Conservation (phyloP, 2,888 invertebrate genomes). For the Orthosia incerta region DNA sequence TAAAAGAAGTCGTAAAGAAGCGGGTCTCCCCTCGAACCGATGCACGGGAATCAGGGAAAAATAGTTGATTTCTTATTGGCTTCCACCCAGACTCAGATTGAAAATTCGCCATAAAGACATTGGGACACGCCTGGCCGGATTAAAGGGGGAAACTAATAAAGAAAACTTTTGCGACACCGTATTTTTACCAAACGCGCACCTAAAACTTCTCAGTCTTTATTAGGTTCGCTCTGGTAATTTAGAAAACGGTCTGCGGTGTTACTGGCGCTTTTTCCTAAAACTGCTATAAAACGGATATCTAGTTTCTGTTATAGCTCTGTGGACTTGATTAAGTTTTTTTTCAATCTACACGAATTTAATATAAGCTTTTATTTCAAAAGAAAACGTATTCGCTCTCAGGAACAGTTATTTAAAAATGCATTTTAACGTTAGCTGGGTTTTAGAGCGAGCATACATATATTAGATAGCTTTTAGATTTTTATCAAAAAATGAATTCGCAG, state of each 20-base stretch:
- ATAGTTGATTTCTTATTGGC: constrained; percentile 91
- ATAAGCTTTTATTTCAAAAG: constrained; percentile 59
- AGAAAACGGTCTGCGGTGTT: constrained; percentile 79
- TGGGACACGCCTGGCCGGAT: constrained; percentile 90
- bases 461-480: constrained; percentile 76
- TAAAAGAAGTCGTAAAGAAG: constrained; percentile 91
- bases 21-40: constrained; percentile 87
- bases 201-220: constrained; percentile 88
- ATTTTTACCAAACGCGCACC: constrained; percentile 89
- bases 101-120: constrained; percentile 91
- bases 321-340: constrained; percentile 78
- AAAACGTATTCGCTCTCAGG: constrained; percentile 45
- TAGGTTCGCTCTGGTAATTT: constrained; percentile 85
- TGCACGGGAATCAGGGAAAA: constrained; percentile 89
- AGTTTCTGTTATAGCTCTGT: constrained; percentile 74
- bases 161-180: constrained; percentile 91
- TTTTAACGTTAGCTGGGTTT: constrained; percentile 70
- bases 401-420: constrained; percentile 57
- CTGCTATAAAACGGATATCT: constrained; percentile 76
- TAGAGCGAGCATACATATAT: constrained; percentile 68
- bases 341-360: constrained; percentile 72
- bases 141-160: constrained; percentile 91
- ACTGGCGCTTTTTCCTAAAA: constrained; percentile 74
- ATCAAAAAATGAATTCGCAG: constrained; percentile 76
- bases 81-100: constrained; percentile 90